These are phyloP conservation scores for Engraulis encrasicolus DNA, from an alignment of 2,113 vertebrate genomes.

Conservation along the genomic window DNA sequence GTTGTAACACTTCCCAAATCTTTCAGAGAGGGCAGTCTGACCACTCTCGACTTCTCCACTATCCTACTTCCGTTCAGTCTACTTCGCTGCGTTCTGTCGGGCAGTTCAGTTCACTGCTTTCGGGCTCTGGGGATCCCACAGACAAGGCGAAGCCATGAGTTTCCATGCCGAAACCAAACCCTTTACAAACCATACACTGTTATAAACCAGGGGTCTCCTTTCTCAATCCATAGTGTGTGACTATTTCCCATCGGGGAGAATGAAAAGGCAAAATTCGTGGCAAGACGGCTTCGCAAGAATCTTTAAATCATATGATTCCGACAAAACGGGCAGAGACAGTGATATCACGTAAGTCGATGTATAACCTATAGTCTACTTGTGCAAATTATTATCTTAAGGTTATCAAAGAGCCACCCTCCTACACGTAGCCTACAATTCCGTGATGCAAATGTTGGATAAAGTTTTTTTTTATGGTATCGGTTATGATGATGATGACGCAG, in stretches of 20 bases:
- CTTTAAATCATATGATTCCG: slow-evolving; percentile 5
- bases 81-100: background rate
- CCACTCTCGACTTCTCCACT: background rate
- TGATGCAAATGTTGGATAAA: background rate
- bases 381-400: background rate
- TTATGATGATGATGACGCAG: slow-evolving; percentile 1
- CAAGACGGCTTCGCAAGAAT: slow-evolving; percentile 13
- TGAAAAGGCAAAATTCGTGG: slow-evolving; percentile 21
- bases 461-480: slow-evolving; percentile 8
- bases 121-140: background rate
- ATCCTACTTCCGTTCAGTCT: slow-evolving; percentile 6
- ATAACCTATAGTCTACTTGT: background rate
- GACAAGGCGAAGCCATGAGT: background rate
- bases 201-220: background rate
- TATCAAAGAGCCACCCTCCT: too few relatives aligned
- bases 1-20: slow-evolving; percentile 15
- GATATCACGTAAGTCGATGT: background rate
- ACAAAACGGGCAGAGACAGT: background rate
- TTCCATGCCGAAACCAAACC: background rate
- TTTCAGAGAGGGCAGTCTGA: slow-evolving; percentile 13
- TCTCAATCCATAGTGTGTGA: background rate
- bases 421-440: background rate
- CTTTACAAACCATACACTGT: background rate
- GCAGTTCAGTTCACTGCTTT: background rate
- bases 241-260: background rate